These are phyloP conservation scores for Coelopa frigida DNA, from an alignment of 1,140 invertebrate species.

Conservation along the genomic window DNA sequence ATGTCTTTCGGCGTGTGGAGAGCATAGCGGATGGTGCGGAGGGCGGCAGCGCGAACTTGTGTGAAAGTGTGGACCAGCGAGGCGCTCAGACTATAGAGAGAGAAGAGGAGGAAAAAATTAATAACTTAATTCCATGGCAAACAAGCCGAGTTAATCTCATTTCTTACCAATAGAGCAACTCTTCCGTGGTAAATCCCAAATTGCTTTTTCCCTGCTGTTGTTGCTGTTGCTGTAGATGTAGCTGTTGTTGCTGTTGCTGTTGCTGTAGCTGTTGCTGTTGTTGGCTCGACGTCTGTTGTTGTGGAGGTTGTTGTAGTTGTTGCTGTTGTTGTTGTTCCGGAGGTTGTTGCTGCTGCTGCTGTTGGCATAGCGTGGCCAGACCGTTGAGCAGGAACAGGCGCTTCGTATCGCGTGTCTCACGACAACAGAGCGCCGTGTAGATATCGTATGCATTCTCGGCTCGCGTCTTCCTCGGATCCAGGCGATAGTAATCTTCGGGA, in stretches of 20 bases:
- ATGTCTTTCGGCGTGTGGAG: slow-evolving; percentile 70
- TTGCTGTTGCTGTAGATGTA: background rate
- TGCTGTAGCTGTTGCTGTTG: background rate
- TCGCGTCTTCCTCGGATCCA: slow-evolving; percentile 33
- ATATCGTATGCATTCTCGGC: slow-evolving; percentile 42
- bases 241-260: background rate
- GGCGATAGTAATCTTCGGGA: slow-evolving; percentile 37
- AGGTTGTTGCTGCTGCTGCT: slow-evolving; percentile 6
- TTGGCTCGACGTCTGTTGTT: background rate
- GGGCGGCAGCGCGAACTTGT: slow-evolving; percentile 78
- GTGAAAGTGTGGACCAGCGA: slow-evolving; percentile 77
- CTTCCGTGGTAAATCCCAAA: slow-evolving; percentile 64
- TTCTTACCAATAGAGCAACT: slow-evolving; percentile 76
- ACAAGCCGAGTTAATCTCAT: background rate
- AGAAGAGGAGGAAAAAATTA: slow-evolving; percentile 4
- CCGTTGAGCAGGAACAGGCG: slow-evolving; percentile 39
- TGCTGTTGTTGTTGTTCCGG: background rate
- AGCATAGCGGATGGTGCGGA: slow-evolving; percentile 78
- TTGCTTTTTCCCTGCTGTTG: slow-evolving; percentile 40
- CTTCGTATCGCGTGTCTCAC: slow-evolving; percentile 37
- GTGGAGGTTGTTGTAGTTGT: background rate
- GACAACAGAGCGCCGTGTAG: slow-evolving; percentile 30
- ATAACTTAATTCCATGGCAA: too few species aligned
- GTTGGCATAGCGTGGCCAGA: slow-evolving; percentile 32
- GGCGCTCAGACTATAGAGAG: slow-evolving; percentile 71